These are phyloP conservation scores for Oncorhynchus keta DNA, from an alignment of 2,113 vertebrate genomes.

Conservation along the genomic window DNA sequence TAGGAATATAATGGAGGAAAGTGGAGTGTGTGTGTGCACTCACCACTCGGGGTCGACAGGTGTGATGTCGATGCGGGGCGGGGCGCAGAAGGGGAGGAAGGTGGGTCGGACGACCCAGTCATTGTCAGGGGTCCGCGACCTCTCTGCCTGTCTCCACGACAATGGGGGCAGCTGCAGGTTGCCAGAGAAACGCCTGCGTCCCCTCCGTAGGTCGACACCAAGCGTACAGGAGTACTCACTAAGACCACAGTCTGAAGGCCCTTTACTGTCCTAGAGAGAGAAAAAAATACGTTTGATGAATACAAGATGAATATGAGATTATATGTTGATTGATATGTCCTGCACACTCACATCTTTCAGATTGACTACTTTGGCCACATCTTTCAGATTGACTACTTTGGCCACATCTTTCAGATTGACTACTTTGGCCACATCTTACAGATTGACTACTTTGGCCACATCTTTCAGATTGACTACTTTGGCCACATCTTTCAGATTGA, in stretches of 20 bases:
- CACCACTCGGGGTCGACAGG: slow-evolving; percentile 88
- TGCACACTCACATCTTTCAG: not conserved
- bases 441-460: not conserved
- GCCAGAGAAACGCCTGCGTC: slow-evolving; percentile 87
- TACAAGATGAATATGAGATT: too few relatives aligned
- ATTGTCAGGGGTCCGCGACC: slow-evolving; percentile 82
- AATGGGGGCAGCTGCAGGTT: slow-evolving; percentile 90
- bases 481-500: not conserved
- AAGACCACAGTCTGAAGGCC: slow-evolving; percentile 81
- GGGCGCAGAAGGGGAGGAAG: slow-evolving; percentile 81
- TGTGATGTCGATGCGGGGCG: slow-evolving; percentile 93
- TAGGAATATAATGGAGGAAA: too few relatives aligned
- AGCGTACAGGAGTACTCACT: slow-evolving; percentile 88
- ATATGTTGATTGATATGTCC: too few relatives aligned
- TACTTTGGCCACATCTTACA: not conserved
- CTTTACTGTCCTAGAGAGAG: slow-evolving; percentile 78
- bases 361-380: not conserved
- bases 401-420: not conserved
- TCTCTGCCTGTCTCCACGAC: slow-evolving; percentile 87
- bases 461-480: not conserved
- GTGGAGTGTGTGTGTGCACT: slow-evolving; percentile 42
- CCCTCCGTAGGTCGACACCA: slow-evolving; percentile 89
- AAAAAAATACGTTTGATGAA: not conserved
- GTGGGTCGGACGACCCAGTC: slow-evolving; percentile 85
- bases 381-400: not conserved